These are phyloP conservation scores for Miichthys miiuy DNA, from an alignment of 2,797 vertebrate genomes.

Conservation along the genomic window DNA sequence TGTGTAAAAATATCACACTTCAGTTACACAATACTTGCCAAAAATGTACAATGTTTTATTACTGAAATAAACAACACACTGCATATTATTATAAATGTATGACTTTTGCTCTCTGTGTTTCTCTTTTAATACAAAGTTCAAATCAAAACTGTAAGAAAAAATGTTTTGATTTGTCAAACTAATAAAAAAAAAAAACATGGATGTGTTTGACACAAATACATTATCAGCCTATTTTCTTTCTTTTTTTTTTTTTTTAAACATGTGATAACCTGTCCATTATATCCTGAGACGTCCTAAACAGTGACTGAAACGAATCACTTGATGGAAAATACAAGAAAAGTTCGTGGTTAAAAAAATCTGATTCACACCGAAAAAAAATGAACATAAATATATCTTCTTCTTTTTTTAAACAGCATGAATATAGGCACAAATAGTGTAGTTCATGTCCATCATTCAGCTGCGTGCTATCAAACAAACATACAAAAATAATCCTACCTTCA, in stretches of 20 bases:
- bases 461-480: constrained; percentile 84
- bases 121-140: constrained; percentile 92
- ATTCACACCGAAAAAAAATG: constrained; percentile 70
- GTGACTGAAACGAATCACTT: constrained; percentile 80
- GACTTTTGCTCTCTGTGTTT: constrained; percentile 77
- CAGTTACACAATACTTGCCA: constrained; percentile 93
- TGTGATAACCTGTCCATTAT: constrained; percentile 81
- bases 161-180: constrained; percentile 77
- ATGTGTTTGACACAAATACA: constrained; percentile 85
- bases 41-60: constrained; percentile 93
- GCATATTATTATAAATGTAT: constrained; percentile 85
- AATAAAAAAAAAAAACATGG: constrained; percentile 63
- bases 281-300: constrained; percentile 86
- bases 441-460: constrained; percentile 83
- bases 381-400: constrained; percentile 83
- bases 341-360: constrained; percentile 69
- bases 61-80: constrained; percentile 94
- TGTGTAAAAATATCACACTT: constrained; percentile 97
- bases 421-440: constrained; percentile 83
- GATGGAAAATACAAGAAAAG: constrained; percentile 63
- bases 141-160: constrained; percentile 86
- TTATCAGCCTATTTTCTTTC: constrained; percentile 67
- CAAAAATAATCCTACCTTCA: constrained; percentile 94
- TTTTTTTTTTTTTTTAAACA: constrained; percentile 60
- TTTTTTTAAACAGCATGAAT: constrained; percentile 78